Conservation (phyloP, 2,797 vertebrate genomes). For the Mionectes olivaceus region DNA sequence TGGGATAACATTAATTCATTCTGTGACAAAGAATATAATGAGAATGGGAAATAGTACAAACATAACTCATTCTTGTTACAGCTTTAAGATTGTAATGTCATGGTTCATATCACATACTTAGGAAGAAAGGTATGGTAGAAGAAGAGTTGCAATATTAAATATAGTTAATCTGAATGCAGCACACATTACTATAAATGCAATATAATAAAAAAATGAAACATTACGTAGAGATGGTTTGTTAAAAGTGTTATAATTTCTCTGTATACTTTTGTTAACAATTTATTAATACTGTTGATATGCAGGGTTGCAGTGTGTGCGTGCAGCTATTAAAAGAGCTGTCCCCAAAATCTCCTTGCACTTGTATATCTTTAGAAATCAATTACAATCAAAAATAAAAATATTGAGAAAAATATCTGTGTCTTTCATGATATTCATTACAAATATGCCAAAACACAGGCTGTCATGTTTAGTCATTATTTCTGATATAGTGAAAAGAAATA, state of each 20-base stretch:
- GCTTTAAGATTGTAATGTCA: conserved; percentile 87
- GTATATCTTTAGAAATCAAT: conserved; percentile 15
- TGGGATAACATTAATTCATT: conserved; percentile 86
- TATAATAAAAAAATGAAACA: conserved; percentile 9
- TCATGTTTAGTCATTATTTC: conserved; percentile 5
- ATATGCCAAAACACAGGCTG: not conserved
- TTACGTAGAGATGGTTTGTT: conserved; percentile 19
- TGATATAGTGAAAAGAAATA: not conserved
- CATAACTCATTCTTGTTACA: conserved; percentile 86
- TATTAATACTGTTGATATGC: not conserved
- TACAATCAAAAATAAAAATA: conserved; percentile 47
- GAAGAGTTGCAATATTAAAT: conserved; percentile 66
- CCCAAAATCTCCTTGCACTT: not conserved
- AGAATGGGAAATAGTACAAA: conserved; percentile 87
- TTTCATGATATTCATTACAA: not conserved
- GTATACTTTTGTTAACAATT: conserved; percentile 14
- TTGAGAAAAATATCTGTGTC: not conserved
- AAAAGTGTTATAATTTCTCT: conserved; percentile 36
- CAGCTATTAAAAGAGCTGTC: not conserved
- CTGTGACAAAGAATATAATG: conserved; percentile 87
- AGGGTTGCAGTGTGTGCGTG: not conserved
- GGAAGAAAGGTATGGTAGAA: conserved; percentile 76
- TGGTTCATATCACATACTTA: conserved; percentile 84
- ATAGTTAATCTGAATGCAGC: conserved; percentile 70
- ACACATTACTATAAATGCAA: conserved; percentile 58